These are phyloP conservation scores for Meloidogyne hapla DNA, from an alignment of 1,140 invertebrate species.

Conservation along the genomic window DNA sequence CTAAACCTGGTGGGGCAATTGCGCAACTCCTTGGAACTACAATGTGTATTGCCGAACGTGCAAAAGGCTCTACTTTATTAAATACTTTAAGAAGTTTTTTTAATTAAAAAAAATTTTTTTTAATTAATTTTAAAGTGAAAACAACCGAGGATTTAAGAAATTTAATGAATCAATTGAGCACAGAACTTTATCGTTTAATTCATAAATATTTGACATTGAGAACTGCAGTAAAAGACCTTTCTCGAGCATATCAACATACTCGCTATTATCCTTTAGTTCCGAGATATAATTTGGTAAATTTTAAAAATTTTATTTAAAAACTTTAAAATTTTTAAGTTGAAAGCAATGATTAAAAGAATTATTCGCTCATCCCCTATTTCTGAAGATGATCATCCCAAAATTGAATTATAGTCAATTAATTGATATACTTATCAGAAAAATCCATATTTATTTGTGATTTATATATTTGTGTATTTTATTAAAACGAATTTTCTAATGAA, in stretches of 20 bases:
- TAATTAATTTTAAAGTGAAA: conserved; percentile 12
- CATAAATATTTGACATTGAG: conserved; percentile 86
- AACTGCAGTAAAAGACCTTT: conserved; percentile 81
- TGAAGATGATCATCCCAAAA: not conserved
- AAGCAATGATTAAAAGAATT: conserved; percentile 91
- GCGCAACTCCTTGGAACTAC: conserved; percentile 48
- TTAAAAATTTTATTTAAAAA: conserved; percentile 1
- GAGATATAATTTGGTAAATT: conserved; percentile 76
- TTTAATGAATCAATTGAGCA: conserved; percentile 89
- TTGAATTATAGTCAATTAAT: not conserved
- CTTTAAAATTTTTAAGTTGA: conserved; percentile 68
- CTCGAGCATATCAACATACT: conserved; percentile 80
- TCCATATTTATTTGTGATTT: too few relatives aligned
- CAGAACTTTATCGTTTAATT: conserved; percentile 82
- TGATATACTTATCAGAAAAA: too few relatives aligned
- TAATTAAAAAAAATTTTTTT: not conserved
- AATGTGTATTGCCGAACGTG: conserved; percentile 46
- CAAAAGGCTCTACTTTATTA: conserved; percentile 41
- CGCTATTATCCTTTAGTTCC: conserved; percentile 89
- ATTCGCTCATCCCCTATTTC: conserved; percentile 72
- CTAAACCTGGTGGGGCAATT: conserved; percentile 79
- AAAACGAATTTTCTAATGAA: too few relatives aligned
- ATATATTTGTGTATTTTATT: too few relatives aligned
- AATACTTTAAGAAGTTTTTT: conserved; percentile 46
- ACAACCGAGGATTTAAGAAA: conserved; percentile 82